Evolutionary conservation across 1,140 invertebrate genomes (phyloP).

Genomic region (Bombus pyrosoma): DNA sequence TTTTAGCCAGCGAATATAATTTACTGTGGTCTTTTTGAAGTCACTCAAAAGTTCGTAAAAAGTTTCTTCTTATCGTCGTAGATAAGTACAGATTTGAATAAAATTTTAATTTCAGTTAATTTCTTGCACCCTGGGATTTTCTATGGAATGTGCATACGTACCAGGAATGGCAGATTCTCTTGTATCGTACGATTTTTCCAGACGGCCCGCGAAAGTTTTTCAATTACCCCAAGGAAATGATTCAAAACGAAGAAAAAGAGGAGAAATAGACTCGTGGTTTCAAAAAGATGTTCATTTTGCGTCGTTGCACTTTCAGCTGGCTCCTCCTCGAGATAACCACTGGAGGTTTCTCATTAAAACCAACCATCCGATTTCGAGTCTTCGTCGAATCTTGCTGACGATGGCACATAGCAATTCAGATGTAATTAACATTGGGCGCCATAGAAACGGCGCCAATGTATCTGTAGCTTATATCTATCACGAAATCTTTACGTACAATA

Average conservation of each 20-base stretch:
- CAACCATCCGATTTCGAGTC: slow-evolving; percentile 6
- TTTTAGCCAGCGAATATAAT: too few relatives aligned
- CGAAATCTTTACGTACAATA: too few relatives aligned
- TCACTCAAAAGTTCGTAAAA: too few relatives aligned
- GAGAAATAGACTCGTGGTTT: not conserved
- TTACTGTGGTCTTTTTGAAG: too few relatives aligned
- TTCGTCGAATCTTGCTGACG: slow-evolving; percentile 41
- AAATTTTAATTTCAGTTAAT: too few relatives aligned
- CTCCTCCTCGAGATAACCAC: slow-evolving; percentile 33
- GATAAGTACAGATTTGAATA: too few relatives aligned
- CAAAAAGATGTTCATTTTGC: slow-evolving; percentile 56
- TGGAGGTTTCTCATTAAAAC: slow-evolving; percentile 59
- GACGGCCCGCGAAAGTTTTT: slow-evolving; percentile 41
- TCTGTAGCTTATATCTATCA: not conserved
- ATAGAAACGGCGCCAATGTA: not conserved
- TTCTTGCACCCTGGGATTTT: not conserved
- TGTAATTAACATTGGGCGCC: slow-evolving; percentile 57
- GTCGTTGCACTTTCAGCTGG: slow-evolving; percentile 58
- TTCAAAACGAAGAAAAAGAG: slow-evolving; percentile 25
- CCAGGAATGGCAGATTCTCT: not conserved
- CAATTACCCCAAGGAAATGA: slow-evolving; percentile 50
- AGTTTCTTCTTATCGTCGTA: too few relatives aligned
- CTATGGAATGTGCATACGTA: accelerated
- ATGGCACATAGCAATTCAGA: slow-evolving; percentile 51
- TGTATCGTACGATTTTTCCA: not conserved